Percentiles rank a stretch among this genome's conserved stretches.
Evolutionary conservation across 2,797 vertebrate genomes (phyloP).

Genomic region (Megalops cyprinoides): DNA sequence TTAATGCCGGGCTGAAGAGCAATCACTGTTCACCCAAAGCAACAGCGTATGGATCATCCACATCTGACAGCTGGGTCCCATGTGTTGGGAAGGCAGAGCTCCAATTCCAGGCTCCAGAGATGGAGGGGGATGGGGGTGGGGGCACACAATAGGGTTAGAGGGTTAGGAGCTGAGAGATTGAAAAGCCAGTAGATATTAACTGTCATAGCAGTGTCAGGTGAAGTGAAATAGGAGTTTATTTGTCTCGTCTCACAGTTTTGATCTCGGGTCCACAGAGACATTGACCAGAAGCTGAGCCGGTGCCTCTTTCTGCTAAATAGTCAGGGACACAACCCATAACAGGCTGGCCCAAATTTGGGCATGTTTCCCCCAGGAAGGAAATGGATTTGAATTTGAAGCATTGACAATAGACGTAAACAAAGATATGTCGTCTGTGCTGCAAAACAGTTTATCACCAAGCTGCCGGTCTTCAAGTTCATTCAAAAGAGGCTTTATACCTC

Average conservation of each 20-base stretch:
- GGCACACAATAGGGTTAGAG: conserved; percentile 2
- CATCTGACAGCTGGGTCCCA: conserved; percentile 11
- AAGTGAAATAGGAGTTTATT: conserved; percentile 6
- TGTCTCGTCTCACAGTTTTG: neutral
- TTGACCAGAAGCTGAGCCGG: too few relatives aligned
- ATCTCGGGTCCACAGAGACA: neutral
- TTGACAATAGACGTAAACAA: too few relatives aligned
- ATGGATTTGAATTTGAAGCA: neutral
- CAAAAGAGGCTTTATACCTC: too few relatives aligned
- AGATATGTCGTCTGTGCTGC: too few relatives aligned
- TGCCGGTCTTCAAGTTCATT: too few relatives aligned
- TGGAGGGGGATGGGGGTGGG: neutral
- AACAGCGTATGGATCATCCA: conserved; percentile 2
- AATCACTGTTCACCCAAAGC: conserved; percentile 12
- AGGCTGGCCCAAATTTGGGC: neutral
- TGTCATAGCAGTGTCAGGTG: neutral
- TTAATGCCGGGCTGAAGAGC: conserved; percentile 10
- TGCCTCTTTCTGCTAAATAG: too few relatives aligned
- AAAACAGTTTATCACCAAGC: too few relatives aligned
- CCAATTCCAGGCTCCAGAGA: conserved; percentile 17
- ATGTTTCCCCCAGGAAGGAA: neutral
- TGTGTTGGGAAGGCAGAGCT: conserved; percentile 5
- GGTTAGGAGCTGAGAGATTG: neutral
- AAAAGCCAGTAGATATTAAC: conserved; percentile 22
- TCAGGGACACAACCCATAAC: too few relatives aligned